Percentiles rank a stretch among this genome's conserved stretches.
Evolutionary conservation across 2,113 vertebrate genomes (phyloP).

Genomic region (Myotis yumanensis): DNA sequence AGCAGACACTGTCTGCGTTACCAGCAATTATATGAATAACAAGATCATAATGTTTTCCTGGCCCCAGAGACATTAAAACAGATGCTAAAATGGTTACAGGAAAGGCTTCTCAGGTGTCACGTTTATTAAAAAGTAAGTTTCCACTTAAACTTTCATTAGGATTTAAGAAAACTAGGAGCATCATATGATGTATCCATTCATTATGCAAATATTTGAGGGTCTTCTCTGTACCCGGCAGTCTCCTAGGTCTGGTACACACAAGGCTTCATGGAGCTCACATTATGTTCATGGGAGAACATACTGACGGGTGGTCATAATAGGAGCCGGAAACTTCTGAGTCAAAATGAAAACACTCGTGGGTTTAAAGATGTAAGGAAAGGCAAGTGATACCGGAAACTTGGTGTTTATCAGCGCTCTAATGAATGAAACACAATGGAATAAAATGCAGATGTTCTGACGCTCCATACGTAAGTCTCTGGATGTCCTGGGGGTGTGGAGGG

Average conservation of each 20-base stretch:
- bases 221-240: not conserved
- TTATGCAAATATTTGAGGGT: not conserved
- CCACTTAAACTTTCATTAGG: not conserved
- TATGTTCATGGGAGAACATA: not conserved
- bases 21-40: not conserved
- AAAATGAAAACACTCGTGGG: not conserved
- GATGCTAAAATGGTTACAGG: not conserved
- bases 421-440: not conserved
- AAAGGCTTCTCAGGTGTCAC: not conserved
- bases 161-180: not conserved
- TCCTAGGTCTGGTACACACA: not conserved
- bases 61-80: not conserved
- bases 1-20: not conserved
- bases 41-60: not conserved
- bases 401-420: not conserved
- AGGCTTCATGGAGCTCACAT: not conserved
- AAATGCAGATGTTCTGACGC: no score
- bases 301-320: not conserved
- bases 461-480: not conserved
- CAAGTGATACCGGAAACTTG: not conserved
- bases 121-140: slow-evolving; percentile 16
- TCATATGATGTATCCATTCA: not conserved
- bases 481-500: not conserved
- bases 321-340: not conserved
- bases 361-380: not conserved